These are phyloP conservation scores for Todiramphus saurophagus DNA, from an alignment of 2,113 vertebrate genomes.

Conservation along the genomic window DNA sequence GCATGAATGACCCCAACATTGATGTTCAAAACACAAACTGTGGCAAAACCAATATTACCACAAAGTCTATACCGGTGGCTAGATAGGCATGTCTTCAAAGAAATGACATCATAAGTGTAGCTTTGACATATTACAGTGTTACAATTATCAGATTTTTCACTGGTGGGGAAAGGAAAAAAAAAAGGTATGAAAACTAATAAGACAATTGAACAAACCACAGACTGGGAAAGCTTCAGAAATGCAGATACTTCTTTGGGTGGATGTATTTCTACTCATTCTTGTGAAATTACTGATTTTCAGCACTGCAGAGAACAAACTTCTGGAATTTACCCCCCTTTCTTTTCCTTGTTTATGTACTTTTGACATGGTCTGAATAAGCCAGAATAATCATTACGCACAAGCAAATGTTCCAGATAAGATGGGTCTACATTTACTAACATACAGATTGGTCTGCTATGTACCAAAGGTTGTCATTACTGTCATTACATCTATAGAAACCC, in stretches of 20 bases:
- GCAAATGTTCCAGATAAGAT: neutral
- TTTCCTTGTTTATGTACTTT: neutral
- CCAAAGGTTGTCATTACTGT: neutral
- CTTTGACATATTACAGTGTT: neutral
- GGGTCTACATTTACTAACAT: neutral
- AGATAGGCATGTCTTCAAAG: neutral
- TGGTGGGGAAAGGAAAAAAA: neutral
- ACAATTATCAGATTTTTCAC: neutral
- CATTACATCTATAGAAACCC: neutral
- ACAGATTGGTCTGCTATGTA: neutral
- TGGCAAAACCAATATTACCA: conserved; percentile 76
- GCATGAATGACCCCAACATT: conserved; percentile 81
- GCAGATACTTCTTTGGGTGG: neutral
- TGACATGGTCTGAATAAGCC: neutral
- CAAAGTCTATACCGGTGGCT: conserved; percentile 60
- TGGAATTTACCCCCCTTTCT: neutral
- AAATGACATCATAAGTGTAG: neutral
- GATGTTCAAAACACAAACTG: conserved; percentile 79
- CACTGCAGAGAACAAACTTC: neutral
- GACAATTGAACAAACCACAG: neutral
- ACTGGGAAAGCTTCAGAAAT: neutral
- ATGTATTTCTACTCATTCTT: neutral
- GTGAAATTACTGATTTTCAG: neutral
- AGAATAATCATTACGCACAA: neutral
- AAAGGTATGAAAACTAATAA: neutral